phyloP scores from a whole-genome alignment of 2,113 vertebrate species.

The Pelusios castaneus region DNA sequence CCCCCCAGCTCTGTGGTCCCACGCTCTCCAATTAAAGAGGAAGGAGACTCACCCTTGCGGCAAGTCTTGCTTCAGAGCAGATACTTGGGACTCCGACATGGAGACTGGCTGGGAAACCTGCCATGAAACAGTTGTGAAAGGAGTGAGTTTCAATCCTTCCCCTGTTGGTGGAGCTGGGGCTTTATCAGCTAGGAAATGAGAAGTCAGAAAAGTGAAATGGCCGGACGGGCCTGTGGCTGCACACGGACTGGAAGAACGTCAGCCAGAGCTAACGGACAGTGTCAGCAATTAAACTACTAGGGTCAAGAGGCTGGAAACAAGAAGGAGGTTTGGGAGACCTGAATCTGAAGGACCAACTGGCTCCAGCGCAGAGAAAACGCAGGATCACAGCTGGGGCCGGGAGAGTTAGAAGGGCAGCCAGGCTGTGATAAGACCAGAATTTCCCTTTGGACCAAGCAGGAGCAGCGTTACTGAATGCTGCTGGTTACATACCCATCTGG shows the following conservation, averaged over 20 bases:
- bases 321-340: too few relatives aligned
- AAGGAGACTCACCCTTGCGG: conserved; percentile 56
- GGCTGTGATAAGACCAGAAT: too few relatives aligned
- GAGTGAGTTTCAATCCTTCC: conserved; percentile 39
- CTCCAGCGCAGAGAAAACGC: too few relatives aligned
- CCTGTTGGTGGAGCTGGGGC: conserved; percentile 31
- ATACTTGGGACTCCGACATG: conserved; percentile 42
- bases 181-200: conserved; percentile 30
- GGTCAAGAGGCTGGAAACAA: too few relatives aligned
- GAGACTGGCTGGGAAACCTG: conserved; percentile 19
- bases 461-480: too few relatives aligned
- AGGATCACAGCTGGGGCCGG: too few relatives aligned
- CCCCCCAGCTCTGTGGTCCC: not conserved
- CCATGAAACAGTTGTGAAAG: not conserved
- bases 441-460: too few relatives aligned
- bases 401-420: too few relatives aligned
- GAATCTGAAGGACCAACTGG: too few relatives aligned
- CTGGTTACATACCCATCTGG: too few relatives aligned
- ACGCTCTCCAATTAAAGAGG: not conserved
- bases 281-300: too few relatives aligned
- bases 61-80: conserved; percentile 54
- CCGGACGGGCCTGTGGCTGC: conserved; percentile 51
- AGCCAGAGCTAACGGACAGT: too few relatives aligned
- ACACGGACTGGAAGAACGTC: not conserved
- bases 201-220: not conserved